A percentile compares a stretch with the other conserved stretches of the same genome.
These are phyloP conservation scores for Spinus pinus DNA, from an alignment of 2,797 vertebrate species.

Conservation along the genomic window DNA sequence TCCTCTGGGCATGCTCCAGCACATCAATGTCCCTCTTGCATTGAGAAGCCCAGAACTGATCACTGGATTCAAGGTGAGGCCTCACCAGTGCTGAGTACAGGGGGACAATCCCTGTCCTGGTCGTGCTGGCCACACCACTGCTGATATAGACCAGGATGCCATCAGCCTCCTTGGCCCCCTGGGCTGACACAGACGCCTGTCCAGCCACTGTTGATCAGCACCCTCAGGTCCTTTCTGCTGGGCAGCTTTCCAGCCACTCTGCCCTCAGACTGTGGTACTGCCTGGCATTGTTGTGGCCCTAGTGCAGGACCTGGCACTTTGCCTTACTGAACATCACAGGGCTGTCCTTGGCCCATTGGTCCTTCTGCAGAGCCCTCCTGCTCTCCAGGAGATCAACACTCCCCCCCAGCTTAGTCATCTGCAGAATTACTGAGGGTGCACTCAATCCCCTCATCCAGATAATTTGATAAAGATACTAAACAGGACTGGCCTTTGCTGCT, in stretches of 20 bases:
- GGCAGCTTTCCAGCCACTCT: background rate
- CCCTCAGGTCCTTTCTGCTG: background rate
- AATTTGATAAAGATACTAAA: background rate
- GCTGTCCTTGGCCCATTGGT: rapidly evolving
- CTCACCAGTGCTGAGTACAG: background rate
- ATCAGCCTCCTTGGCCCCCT: rapidly evolving
- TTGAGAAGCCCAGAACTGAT: background rate
- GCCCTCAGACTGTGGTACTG: background rate
- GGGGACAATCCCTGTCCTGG: background rate
- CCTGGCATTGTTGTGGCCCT: rapidly evolving
- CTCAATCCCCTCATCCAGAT: background rate
- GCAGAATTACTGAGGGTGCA: background rate
- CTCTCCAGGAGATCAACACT: background rate
- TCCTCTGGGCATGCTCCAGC: background rate
- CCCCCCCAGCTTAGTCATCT: background rate
- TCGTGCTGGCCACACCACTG: background rate
- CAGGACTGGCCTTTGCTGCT: background rate
- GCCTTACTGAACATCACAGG: background rate
- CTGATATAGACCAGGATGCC: background rate
- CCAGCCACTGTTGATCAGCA: background rate
- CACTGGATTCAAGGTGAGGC: rapidly evolving
- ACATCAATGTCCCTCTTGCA: rapidly evolving
- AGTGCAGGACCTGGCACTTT: background rate
- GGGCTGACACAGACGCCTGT: background rate
- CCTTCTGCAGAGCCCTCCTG: background rate